Evolutionary conservation across 2,797 vertebrate genomes (phyloP), one percentile per base, ranked within the genome.

Genomic region (Phrynocephalus vlangalii): DNA sequence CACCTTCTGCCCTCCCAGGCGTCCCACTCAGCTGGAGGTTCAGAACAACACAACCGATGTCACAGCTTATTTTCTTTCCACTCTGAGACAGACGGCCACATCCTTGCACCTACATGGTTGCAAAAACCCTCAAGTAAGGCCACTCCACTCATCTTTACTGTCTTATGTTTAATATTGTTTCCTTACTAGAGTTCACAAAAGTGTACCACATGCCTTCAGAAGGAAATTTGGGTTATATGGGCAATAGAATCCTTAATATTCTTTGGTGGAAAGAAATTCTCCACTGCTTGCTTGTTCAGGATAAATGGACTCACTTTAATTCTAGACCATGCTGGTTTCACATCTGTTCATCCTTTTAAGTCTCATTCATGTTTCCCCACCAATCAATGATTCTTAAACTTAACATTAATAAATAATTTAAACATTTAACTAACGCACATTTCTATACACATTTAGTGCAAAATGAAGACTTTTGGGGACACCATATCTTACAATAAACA

Each of bases 11-110:
- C 71, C 82, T 56, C 11, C 2, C 52, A 83, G n/a, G 48, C n/a
- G 3, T 48, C 68, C 79, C 79, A 60, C 79, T 67, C 80, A 56
- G 80, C 66, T 86, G 73, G 68, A 91, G 89, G 73, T 80, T 38
- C 76, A 6, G 6, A 77, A 72, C 0, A 0, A 87, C 33, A 91
- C 2, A 22, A 79, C 56, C 80, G 89, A 91, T 6, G 18, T n/a
- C 77, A 60, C 44, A 5, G 33, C 33, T 81, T 76, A 86, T 87
- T 90, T 92, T 89, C 50, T 70, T 88, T 90, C 83, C 90, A 86
- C 80, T 38, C 87, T 93, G 66, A 90, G 89, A 88, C 93, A 94
- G 90, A 91, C 88, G 86, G 86, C 67, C 73, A 89, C 85, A 91
- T 91, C 30, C 84, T 84, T 76, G 87, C 91, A 76, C 86, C 85